Percentiles rank a stretch among this genome's conserved stretches.
These are phyloP conservation scores for Phenganax marumi DNA, from an alignment of 92 coral and sea anemone species.

Conservation along the genomic window DNA sequence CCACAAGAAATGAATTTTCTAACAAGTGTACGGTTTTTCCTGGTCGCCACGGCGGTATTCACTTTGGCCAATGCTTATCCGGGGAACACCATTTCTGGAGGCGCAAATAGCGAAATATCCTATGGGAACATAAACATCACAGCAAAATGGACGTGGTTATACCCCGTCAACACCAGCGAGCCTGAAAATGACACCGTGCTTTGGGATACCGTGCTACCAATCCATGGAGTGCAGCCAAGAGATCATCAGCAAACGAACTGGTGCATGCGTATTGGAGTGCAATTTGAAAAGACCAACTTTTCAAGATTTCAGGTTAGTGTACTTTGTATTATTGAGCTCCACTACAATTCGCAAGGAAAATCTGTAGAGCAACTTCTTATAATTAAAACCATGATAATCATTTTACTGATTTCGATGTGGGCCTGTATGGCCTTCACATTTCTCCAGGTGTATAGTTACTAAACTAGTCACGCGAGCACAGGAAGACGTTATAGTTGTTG, in stretches of 20 bases:
- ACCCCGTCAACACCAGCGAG: not conserved
- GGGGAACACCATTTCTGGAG: not conserved
- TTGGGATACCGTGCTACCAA: not conserved
- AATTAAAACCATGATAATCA: not conserved
- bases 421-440: not conserved
- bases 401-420: not conserved
- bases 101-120: not conserved
- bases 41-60: not conserved
- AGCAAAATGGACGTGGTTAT: not conserved
- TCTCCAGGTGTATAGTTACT: not conserved
- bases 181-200: not conserved
- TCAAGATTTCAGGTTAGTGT: constrained; percentile 16
- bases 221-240: not conserved
- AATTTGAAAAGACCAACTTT: not conserved
- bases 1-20: constrained; percentile 8
- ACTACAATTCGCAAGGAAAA: not conserved
- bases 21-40: not conserved
- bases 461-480: not conserved
- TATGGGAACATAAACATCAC: not conserved
- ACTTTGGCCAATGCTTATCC: not conserved
- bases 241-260: not conserved
- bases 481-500: not conserved
- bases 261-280: constrained; percentile 11
- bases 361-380: not conserved
- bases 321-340: not conserved